Percentiles rank a stretch among this genome's conserved stretches.
Evolutionary conservation across 2,113 vertebrate species (phyloP).

Genomic region (Channa argus): DNA sequence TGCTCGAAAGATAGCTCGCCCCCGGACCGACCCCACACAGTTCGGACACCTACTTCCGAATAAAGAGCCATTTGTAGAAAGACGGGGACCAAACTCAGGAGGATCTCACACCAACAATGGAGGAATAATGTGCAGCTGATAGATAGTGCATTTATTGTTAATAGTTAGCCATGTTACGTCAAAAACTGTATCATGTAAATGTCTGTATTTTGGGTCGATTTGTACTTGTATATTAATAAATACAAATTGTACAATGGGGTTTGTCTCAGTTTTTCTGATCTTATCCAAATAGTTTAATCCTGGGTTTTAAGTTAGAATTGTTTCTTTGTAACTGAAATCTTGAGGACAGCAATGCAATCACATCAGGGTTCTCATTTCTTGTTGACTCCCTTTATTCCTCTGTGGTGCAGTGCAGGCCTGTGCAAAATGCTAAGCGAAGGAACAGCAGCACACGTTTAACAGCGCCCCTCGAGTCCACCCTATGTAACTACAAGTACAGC

Average conservation of each 20-base stretch:
- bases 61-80: constrained; percentile 4
- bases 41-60: constrained; percentile 33
- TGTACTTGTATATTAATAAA: neutral
- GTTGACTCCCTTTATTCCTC: neutral
- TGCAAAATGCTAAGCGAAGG: constrained; percentile 4
- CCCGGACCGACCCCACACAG: neutral
- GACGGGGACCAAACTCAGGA: neutral
- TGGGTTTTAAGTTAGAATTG: neutral
- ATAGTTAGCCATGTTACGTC: neutral
- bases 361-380: neutral
- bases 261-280: neutral
- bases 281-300: neutral
- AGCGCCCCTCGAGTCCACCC: constrained; percentile 34
- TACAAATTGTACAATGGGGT: neutral
- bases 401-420: neutral
- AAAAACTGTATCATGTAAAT: neutral
- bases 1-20: constrained; percentile 49
- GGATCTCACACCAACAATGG: constrained; percentile 33
- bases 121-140: constrained; percentile 70
- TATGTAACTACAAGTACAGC: constrained; percentile 24
- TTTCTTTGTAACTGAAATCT: neutral
- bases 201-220: neutral
- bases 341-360: neutral
- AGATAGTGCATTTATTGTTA: too few species aligned
- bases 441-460: neutral